These are phyloP conservation scores for Himalopsyche tibetana DNA, from an alignment of 2,888 invertebrate species.

Conservation along the genomic window DNA sequence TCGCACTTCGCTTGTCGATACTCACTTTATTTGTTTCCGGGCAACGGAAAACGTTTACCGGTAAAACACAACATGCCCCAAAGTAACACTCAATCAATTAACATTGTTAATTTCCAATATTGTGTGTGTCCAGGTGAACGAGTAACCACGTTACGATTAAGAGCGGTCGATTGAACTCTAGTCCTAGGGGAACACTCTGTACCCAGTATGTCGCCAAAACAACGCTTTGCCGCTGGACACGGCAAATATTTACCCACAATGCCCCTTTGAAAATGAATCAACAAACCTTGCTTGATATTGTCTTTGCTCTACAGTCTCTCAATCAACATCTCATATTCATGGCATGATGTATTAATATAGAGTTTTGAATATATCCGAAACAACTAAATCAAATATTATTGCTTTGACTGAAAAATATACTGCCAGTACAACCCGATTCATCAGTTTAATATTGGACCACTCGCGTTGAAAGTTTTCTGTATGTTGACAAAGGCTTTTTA, in stretches of 20 bases:
- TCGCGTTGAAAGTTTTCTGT: too few relatives aligned
- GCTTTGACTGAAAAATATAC: too few relatives aligned
- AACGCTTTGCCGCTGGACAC: constrained; percentile 21
- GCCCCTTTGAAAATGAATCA: constrained; percentile 28
- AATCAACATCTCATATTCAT: background rate
- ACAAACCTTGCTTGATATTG: constrained; percentile 12
- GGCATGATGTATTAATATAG: background rate
- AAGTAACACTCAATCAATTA: constrained; percentile 54
- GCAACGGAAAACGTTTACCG: constrained; percentile 7
- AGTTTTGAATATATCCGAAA: background rate
- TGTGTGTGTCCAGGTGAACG: constrained; percentile 46
- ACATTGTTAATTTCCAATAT: constrained; percentile 38
- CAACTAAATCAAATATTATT: too few relatives aligned
- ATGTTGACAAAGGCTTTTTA: too few relatives aligned
- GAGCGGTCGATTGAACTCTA: constrained; percentile 27
- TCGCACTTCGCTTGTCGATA: background rate
- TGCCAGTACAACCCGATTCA: too few relatives aligned
- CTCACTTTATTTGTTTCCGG: constrained; percentile 12
- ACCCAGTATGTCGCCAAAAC: constrained; percentile 11
- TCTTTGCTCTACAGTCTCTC: constrained; percentile 2
- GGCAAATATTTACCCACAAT: constrained; percentile 22
- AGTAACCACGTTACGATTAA: constrained; percentile 48
- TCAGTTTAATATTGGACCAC: too few relatives aligned
- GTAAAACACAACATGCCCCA: constrained; percentile 28
- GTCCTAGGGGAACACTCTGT: constrained; percentile 26